Evolutionary conservation across 2,888 invertebrate genomes (phyloP).

Genomic region (Hemicrepidius hirtus): DNA sequence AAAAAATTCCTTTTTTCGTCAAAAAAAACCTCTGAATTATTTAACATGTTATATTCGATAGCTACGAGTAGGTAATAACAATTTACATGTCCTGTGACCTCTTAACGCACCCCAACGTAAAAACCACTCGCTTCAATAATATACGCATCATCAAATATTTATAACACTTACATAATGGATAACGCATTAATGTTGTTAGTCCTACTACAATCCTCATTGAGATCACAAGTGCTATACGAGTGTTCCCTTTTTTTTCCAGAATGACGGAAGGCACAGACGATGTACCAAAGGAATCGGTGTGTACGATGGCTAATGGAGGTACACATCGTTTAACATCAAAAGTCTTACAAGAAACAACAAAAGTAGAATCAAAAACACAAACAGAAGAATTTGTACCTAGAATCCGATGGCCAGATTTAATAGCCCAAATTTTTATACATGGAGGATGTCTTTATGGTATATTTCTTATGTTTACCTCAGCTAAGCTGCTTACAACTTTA

Average conservation of each 20-base stretch:
- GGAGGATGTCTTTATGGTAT: constrained; percentile 81
- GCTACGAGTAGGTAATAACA: no score
- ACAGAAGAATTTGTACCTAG: constrained; percentile 74
- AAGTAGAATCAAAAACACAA: constrained; percentile 30
- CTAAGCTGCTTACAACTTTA: constrained; percentile 78
- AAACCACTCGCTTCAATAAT: no score
- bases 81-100: no score
- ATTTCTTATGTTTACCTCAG: constrained; percentile 77
- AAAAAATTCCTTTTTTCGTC: no score
- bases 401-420: constrained; percentile 84
- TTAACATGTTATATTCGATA: no score
- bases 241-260: constrained; percentile 30
- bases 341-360: constrained; percentile 11
- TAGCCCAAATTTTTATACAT: constrained; percentile 82
- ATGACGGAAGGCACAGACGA: constrained; percentile 54
- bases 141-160: neutral
- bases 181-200: no score
- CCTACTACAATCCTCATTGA: neutral
- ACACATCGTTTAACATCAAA: constrained; percentile 36
- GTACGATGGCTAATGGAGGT: constrained; percentile 33
- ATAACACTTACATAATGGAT: neutral
- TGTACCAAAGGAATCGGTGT: constrained; percentile 44
- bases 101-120: no score
- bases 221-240: neutral
- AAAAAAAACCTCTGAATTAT: no score